Base-by-base conservation (phyloP, 37 sponge, comb jelly and placozoan genomes). In the Beroe ovata region DNA sequence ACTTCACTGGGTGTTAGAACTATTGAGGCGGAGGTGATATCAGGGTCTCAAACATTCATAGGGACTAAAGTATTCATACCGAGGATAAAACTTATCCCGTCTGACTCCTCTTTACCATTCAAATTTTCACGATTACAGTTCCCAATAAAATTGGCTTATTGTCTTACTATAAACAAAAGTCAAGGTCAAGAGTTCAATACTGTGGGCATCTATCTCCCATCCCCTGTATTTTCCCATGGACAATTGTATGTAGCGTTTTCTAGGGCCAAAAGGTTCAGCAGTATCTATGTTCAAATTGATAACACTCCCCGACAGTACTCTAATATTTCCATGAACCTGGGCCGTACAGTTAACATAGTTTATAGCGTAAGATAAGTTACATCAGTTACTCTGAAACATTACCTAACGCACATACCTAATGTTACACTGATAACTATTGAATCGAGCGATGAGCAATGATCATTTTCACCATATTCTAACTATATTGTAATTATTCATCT, bases 21-120 rank as follows among this genome's bases (percentile, higher is more conserved):
- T 89, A 89, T 63, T 30, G 64, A 89, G 33, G 89, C 64, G 29
- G 62, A 61, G 11, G 23, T 89, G 28, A 62, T 62, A 2, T 40
- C 64, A 8, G 63, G 89, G 4, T 40, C 18, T 18, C 35, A 28
- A 21, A 22, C 11, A 8, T 63, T 63, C n/a, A 8, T 64, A 21
- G 63, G 89, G 0, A 89, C 26, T 20, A 29, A 62, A 62, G 63
- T 26, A n/a, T 89, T 89, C 36, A 89, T 89, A 36, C 89, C 64
- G 33, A 29, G 81, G 6, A 72, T 72, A 8, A 42, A 54, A 21
- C 23, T 88, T 28, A n/a, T 4, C 6, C 59, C 59, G 16, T 88
- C 88, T 54, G 88, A 88, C 8, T 33, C 60, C 22, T 26, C 47
- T 21, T 41, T 88, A 26, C 88, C 47, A 8, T 41, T 41, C 29